A percentile compares a stretch with the other conserved stretches of the same genome.
Evolutionary conservation across 53 echinoderm and acorn worm species (phyloP).

Genomic region (Paelopatides confundens): DNA sequence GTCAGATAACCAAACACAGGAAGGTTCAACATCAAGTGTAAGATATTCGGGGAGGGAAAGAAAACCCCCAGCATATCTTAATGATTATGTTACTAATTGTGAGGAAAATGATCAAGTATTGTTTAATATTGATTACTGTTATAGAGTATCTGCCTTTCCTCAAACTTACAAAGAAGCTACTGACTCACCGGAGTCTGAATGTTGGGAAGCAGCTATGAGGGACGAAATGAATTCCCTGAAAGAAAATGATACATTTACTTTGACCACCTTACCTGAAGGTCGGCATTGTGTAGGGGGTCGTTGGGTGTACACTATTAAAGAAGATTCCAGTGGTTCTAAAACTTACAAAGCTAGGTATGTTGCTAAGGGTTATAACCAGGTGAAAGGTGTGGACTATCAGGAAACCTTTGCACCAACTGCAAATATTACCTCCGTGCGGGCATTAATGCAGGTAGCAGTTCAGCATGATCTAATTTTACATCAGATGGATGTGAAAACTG

Average conservation of each 20-base stretch:
- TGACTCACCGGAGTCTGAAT: neutral
- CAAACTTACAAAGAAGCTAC: neutral
- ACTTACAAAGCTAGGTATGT: neutral
- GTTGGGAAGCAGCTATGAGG: too few relatives aligned
- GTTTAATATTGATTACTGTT: neutral
- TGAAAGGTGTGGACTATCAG: too few relatives aligned
- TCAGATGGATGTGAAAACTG: too few relatives aligned
- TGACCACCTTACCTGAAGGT: too few relatives aligned
- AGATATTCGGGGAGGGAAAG: slow-evolving; percentile 2
- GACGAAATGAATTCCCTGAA: too few relatives aligned
- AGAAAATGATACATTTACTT: too few relatives aligned
- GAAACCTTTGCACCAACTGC: too few relatives aligned
- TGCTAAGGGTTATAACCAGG: too few relatives aligned
- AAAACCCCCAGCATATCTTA: neutral
- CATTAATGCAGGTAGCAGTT: too few relatives aligned
- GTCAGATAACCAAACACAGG: too few relatives aligned
- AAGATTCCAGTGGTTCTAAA: neutral
- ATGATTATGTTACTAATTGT: neutral
- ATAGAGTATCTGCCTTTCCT: neutral
- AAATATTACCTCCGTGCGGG: too few relatives aligned
- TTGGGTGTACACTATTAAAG: neutral
- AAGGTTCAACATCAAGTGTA: too few relatives aligned
- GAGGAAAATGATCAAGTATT: neutral
- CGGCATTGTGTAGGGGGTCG: neutral
- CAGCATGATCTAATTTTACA: neutral